These are phyloP conservation scores for Cyclopterus lumpus DNA, from an alignment of 2,797 vertebrate genomes.

Conservation along the genomic window DNA sequence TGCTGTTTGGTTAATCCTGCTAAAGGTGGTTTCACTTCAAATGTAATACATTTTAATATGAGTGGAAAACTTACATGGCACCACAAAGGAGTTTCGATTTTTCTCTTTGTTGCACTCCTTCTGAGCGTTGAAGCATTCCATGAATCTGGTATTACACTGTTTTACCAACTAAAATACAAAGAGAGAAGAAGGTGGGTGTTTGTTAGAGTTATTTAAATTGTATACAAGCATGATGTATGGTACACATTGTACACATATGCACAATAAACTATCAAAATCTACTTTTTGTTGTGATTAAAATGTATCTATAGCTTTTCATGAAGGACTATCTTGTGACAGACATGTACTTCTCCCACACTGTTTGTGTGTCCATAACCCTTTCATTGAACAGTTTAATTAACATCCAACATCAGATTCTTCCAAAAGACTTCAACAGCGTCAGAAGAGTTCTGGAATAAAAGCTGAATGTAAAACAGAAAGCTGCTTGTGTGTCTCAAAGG, in stretches of 20 bases:
- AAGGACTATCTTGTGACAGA: neutral
- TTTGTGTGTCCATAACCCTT: neutral
- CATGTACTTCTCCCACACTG: neutral
- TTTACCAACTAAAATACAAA: slow-evolving; percentile 87
- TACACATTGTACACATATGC: too few relatives aligned
- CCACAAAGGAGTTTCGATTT: slow-evolving; percentile 94
- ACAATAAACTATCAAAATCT: neutral
- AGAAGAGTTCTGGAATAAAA: neutral
- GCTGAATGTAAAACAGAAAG: neutral
- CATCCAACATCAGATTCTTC: neutral
- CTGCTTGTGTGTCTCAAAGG: neutral
- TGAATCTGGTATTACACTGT: slow-evolving; percentile 91
- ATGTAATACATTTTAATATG: neutral
- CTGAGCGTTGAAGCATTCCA: slow-evolving; percentile 94
- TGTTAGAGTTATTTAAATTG: neutral
- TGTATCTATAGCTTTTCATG: neutral
- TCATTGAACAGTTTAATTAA: neutral
- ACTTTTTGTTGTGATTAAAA: neutral
- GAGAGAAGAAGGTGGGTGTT: neutral
- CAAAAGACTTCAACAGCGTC: neutral
- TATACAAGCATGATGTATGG: neutral
- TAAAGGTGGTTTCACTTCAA: neutral
- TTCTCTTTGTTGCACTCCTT: slow-evolving; percentile 98
- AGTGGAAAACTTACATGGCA: slow-evolving; percentile 89
- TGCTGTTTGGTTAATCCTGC: neutral